Base-by-base conservation (phyloP, 2,113 vertebrate genomes). In the Misgurnus mizolepis region DNA sequence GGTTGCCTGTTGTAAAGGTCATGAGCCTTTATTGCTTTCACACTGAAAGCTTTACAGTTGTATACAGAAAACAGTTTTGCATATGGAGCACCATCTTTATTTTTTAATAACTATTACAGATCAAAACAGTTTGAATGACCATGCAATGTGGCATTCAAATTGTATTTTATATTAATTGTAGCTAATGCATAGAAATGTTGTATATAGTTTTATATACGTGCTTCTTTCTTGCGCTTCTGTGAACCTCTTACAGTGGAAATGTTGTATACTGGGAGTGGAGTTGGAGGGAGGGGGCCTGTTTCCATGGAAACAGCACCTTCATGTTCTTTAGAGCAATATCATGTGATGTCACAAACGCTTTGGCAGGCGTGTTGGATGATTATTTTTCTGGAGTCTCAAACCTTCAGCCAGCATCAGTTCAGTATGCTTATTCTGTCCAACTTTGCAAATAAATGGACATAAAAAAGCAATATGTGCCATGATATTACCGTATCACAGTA, bases 241-340 rank as follows among this genome's bases (percentile, higher is more conserved):
- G 11, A 43, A 8, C 55, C 41, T 22, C 60, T 53, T 47, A n/a
- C 74, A 76, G 45, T 18, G 22, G 27, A 76, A 43, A 66, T 76
- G 71, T 66, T 70, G 80, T 58, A 65, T 61, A n/a, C 47, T 43
- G 56, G 53, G 11, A 39, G 15, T 56, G 55, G 12, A 65, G 58
- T 40, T 55, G 40, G 34, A 47, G 68, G 67, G 61, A 49, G 12
- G 47, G 58, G 27, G 18, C 47, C 73, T 27, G 78, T 78, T 67
- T 34, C 79, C 68, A 81, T 84, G 68, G 83, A 74, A 84, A 84
- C 74, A 9, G n/a, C n/a, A 68, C 7, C 79, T 47, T 72, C 62
- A 34, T 41, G 67, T 70, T 72, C 17, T 77, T 65, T 55, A 77
- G 62, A 53, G 74, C 45, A 27, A 66, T 22, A 66, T 55, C 62